phyloP scores from a whole-genome alignment of 2,797 vertebrate genomes.

The Serranus cabrilla region DNA sequence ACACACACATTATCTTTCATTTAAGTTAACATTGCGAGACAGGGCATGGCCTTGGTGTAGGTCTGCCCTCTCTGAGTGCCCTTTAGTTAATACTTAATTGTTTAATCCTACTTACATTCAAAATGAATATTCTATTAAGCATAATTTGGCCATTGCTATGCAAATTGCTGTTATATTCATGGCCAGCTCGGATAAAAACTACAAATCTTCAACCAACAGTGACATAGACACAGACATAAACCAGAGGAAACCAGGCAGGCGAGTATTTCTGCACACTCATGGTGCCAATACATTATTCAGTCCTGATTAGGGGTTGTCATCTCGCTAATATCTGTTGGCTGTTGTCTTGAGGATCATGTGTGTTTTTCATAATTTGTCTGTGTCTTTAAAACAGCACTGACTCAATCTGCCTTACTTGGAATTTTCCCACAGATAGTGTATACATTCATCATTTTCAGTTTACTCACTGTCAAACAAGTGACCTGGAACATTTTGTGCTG shows the following conservation, averaged over 20 bases:
- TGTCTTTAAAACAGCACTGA: background rate
- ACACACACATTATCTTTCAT: no score
- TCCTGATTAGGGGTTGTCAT: slow-evolving; percentile 25
- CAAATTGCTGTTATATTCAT: background rate
- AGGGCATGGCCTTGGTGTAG: no score
- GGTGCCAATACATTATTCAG: slow-evolving; percentile 23
- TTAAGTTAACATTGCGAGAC: no score
- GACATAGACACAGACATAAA: background rate
- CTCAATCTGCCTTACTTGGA: background rate
- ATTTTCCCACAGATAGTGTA: background rate
- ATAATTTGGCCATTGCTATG: background rate
- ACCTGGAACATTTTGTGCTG: background rate
- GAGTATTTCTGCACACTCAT: slow-evolving; percentile 12
- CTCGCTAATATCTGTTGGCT: slow-evolving; percentile 25
- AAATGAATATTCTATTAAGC: background rate
- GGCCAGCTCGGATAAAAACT: background rate
- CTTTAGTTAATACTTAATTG: background rate
- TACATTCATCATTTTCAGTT: slow-evolving; percentile 1
- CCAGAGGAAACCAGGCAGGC: background rate
- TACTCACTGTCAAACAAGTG: background rate
- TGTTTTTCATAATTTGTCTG: slow-evolving; percentile 18
- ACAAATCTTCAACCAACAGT: background rate
- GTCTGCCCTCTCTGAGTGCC: no score
- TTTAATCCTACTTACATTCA: background rate
- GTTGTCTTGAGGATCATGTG: slow-evolving; percentile 16